Evolutionary conservation across 2,888 invertebrate genomes (phyloP).

Genomic region (Agrotis ipsilon): DNA sequence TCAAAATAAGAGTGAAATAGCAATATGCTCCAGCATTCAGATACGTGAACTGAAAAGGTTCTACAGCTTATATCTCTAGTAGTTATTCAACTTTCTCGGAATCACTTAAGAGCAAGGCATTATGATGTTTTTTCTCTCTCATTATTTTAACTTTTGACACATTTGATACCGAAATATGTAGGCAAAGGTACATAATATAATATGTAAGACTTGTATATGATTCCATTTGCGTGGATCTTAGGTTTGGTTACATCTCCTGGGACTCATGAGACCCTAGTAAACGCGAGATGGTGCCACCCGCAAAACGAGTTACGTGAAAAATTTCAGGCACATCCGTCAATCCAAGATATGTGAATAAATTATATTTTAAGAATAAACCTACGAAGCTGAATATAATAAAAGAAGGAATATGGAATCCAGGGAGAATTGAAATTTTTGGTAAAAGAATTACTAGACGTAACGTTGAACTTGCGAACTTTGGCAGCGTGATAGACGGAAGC

Average conservation of each 20-base stretch:
- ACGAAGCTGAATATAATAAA: too few species aligned
- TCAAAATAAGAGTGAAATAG: too few species aligned
- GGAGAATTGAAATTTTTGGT: neutral
- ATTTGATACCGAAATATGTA: slow-evolving; percentile 9
- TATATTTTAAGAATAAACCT: slow-evolving; percentile 25
- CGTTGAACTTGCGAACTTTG: too few species aligned
- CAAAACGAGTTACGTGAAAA: slow-evolving; percentile 46
- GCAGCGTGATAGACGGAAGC: too few species aligned
- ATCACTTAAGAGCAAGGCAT: neutral
- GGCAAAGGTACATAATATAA: slow-evolving; percentile 10
- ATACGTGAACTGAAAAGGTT: too few species aligned
- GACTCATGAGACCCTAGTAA: slow-evolving; percentile 38
- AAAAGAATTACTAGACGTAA: too few species aligned
- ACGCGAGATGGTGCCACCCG: slow-evolving; percentile 25
- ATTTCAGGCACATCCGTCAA: slow-evolving; percentile 43
- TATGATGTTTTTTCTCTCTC: neutral
- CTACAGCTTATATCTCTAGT: too few species aligned
- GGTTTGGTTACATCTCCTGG: slow-evolving; percentile 44
- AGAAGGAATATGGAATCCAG: slow-evolving; percentile 1
- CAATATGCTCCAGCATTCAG: too few species aligned
- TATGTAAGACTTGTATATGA: slow-evolving; percentile 32
- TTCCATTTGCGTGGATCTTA: slow-evolving; percentile 43
- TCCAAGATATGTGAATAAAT: slow-evolving; percentile 42
- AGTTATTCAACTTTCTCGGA: too few species aligned
- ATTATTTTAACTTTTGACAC: neutral